phyloP scores from a whole-genome alignment of 2,113 vertebrate species.

The Gopherus flavomarginatus region DNA sequence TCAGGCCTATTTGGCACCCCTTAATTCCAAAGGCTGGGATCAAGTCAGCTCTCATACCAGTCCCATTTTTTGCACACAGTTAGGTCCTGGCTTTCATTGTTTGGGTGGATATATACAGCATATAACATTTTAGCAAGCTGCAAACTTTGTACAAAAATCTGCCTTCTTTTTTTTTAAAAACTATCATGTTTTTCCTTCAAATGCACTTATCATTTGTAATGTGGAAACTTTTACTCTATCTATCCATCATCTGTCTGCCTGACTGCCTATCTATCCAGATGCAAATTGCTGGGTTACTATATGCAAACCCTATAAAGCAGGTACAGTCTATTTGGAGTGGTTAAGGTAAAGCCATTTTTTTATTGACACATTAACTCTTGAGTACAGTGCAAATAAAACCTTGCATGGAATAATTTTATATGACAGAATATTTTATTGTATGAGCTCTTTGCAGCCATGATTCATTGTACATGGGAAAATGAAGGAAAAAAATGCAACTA shows the following conservation, averaged over 20 bases:
- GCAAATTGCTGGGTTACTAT: not conserved
- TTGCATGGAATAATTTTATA: not conserved
- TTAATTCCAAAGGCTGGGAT: not conserved
- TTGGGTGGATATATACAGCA: not conserved
- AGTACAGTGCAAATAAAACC: slow-evolving; percentile 30
- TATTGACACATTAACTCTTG: slow-evolving; percentile 27
- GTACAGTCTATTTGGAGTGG: not conserved
- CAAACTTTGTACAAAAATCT: not conserved
- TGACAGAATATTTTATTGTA: slow-evolving; percentile 36
- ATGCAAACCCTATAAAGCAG: not conserved
- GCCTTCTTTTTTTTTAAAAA: not conserved
- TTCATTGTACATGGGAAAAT: not conserved
- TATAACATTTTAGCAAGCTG: not conserved
- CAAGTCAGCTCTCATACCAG: slow-evolving; percentile 28
- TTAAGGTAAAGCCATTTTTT: slow-evolving; percentile 46
- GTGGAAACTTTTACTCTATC: slow-evolving; percentile 31
- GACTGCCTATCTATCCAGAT: not conserved
- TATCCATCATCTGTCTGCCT: not conserved
- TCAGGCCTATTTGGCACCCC: not conserved
- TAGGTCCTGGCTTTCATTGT: not conserved
- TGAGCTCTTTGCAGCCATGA: slow-evolving; percentile 7
- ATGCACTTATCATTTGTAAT: not conserved
- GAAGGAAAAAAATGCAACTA: not conserved
- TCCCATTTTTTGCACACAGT: not conserved
- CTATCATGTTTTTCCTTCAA: not conserved